These are phyloP conservation scores for Cetoscarus ocellatus DNA, from an alignment of 2,797 vertebrate genomes.

Conservation along the genomic window DNA sequence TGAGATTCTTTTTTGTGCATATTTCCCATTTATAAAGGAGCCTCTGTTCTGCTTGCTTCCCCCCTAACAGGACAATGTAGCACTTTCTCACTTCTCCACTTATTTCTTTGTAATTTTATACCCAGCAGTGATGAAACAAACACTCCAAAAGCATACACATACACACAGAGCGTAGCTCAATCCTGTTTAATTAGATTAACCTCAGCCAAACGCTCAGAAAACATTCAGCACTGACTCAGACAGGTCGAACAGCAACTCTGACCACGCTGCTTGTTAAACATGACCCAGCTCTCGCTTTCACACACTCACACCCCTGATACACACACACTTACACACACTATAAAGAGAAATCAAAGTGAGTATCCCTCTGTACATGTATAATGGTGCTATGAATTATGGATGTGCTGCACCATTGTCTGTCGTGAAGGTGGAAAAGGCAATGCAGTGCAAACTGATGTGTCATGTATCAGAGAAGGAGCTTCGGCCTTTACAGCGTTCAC, in stretches of 20 bases:
- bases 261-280: conserved; percentile 46
- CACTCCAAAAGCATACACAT: neutral
- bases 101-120: conserved; percentile 17
- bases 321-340: conserved; percentile 6
- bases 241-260: conserved; percentile 31
- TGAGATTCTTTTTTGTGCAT: neutral
- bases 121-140: conserved; percentile 16
- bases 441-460: conserved; percentile 49
- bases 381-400: conserved; percentile 79
- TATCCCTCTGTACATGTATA: conserved; percentile 55
- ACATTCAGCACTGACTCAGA: conserved; percentile 47
- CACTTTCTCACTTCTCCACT: conserved; percentile 1
- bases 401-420: conserved; percentile 64
- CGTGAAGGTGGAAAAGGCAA: conserved; percentile 54
- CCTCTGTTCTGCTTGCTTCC: neutral
- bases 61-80: conserved; percentile 7
- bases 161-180: conserved; percentile 5
- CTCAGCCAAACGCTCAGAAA: conserved; percentile 31
- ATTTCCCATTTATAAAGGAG: conserved; percentile 12
- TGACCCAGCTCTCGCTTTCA: conserved; percentile 10
- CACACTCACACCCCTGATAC: conserved; percentile 1
- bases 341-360: conserved; percentile 51
- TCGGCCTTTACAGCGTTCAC: no score
- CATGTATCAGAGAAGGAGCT: conserved; percentile 19
- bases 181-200: conserved; percentile 51